Conservation (phyloP, 2,113 vertebrate genomes). For the Rhea americana region DNA sequence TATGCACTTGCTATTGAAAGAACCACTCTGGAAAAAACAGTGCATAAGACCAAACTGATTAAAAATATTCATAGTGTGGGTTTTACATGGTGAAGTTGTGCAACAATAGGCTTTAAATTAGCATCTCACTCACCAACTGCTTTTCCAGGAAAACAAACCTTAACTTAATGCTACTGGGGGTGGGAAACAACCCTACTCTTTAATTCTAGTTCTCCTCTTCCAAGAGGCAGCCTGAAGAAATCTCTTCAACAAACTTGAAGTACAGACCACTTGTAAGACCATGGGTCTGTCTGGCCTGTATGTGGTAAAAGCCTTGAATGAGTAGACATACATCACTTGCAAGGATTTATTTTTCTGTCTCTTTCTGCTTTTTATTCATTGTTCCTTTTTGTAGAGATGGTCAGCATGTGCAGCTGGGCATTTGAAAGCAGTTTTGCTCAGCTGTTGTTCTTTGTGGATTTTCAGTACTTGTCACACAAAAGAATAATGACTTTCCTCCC, state of each 20-base stretch:
- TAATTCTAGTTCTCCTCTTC: constrained; percentile 76
- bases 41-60: background rate
- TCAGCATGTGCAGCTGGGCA: background rate
- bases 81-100: background rate
- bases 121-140: background rate
- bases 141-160: background rate
- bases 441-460: background rate
- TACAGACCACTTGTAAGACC: constrained; percentile 85
- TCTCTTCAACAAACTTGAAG: constrained; percentile 90
- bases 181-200: background rate
- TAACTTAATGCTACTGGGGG: background rate
- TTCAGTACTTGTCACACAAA: background rate
- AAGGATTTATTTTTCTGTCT: background rate
- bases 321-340: background rate
- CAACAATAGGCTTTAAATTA: background rate
- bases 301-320: constrained; percentile 35
- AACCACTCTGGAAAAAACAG: background rate
- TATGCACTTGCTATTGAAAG: background rate
- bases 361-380: background rate
- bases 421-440: background rate
- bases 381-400: background rate
- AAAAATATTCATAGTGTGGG: background rate
- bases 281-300: constrained; percentile 7
- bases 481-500: background rate
- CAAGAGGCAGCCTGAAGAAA: constrained; percentile 94